Percentiles rank a stretch among this genome's conserved stretches.
These are phyloP conservation scores for Microctenopoma lineatum DNA, from an alignment of 2,797 vertebrate genomes.

Conservation along the genomic window DNA sequence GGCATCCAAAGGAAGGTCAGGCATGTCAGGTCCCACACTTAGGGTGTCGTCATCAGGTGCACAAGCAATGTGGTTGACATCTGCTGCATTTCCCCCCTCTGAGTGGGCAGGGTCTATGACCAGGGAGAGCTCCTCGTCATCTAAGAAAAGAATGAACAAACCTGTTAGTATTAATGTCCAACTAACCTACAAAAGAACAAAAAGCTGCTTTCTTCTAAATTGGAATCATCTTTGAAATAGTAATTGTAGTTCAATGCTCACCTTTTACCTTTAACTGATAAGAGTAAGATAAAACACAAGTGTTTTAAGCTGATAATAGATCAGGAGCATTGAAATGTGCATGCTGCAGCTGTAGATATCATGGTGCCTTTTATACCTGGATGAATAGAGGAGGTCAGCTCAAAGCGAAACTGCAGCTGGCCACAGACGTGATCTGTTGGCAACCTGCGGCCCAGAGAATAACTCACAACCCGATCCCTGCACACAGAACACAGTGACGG, in stretches of 20 bases:
- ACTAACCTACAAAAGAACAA: background rate
- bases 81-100: slow-evolving; percentile 71
- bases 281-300: background rate
- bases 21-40: slow-evolving; percentile 81
- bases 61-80: slow-evolving; percentile 61
- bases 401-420: slow-evolving; percentile 96
- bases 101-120: slow-evolving; percentile 84
- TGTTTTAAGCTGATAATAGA: background rate
- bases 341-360: background rate
- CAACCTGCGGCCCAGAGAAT: slow-evolving; percentile 91
- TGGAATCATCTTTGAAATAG: background rate
- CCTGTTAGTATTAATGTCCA: background rate
- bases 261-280: background rate
- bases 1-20: slow-evolving; percentile 79
- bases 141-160: slow-evolving; percentile 69
- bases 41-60: slow-evolving; percentile 74
- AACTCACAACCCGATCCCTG: slow-evolving; percentile 95
- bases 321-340: background rate
- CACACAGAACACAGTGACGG: slow-evolving; percentile 18
- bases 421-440: slow-evolving; percentile 98
- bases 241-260: no score
- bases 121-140: slow-evolving; percentile 94
- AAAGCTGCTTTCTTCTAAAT: background rate
- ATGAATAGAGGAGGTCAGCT: slow-evolving; percentile 94
- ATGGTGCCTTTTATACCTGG: slow-evolving; percentile 81